These are phyloP conservation scores for Lasioglossum figueresi DNA, from an alignment of 2,888 invertebrate genomes.

Conservation along the genomic window DNA sequence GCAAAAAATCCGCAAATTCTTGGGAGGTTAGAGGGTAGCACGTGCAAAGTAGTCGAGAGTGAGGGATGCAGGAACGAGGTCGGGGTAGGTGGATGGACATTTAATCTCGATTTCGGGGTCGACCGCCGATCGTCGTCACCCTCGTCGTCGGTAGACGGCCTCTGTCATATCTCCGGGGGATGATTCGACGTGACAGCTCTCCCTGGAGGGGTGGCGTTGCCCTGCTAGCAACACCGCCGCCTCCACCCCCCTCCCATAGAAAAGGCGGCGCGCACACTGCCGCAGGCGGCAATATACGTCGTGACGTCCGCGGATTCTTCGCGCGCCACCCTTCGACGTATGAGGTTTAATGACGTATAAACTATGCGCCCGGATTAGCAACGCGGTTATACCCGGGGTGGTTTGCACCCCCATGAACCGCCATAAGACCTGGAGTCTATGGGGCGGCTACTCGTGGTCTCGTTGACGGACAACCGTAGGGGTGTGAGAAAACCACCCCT, in stretches of 20 bases:
- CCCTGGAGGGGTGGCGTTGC: conserved; percentile 73
- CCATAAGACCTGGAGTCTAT: conserved; percentile 55
- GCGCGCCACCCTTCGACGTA: conserved; percentile 73
- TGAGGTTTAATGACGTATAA: conserved; percentile 84
- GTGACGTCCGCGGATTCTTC: conserved; percentile 83
- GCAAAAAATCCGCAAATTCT: conserved; percentile 1
- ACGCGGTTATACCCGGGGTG: conserved; percentile 63
- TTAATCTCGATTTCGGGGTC: conserved; percentile 82
- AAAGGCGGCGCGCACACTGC: conserved; percentile 63
- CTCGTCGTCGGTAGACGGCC: conserved; percentile 58
- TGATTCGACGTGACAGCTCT: conserved; percentile 83
- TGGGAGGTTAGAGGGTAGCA: conserved; percentile 1
- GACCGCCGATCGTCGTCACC: conserved; percentile 68
- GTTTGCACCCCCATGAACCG: conserved; percentile 53
- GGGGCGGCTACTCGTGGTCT: conserved; percentile 58
- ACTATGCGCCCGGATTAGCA: conserved; percentile 83
- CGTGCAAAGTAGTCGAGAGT: conserved; percentile 23
- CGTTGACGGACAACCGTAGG: conserved; percentile 44
- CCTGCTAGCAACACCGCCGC: conserved; percentile 59
- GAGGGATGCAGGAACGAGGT: not conserved
- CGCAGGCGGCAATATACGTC: conserved; percentile 78
- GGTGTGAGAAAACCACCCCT: conserved; percentile 35
- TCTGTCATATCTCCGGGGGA: conserved; percentile 81
- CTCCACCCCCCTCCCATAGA: conserved; percentile 23
- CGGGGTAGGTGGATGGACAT: conserved; percentile 69